Conservation (phyloP, 2,888 invertebrate genomes). For the Hedya salicella region DNA sequence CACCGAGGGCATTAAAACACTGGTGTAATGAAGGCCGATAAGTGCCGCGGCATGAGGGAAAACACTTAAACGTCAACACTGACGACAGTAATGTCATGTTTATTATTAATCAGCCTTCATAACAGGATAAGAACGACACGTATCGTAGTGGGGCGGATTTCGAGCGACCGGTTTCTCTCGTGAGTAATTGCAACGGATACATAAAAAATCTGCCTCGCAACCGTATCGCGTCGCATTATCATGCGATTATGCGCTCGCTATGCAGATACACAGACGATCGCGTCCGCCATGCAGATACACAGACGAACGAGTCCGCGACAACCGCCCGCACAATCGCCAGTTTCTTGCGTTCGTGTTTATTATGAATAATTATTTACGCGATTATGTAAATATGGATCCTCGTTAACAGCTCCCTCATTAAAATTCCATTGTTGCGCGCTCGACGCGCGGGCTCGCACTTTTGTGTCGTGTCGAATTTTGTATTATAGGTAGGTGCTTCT, state of each 20-base stretch:
- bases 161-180: conserved; percentile 55
- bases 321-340: conserved; percentile 55
- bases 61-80: conserved; percentile 7
- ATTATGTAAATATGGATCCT: conserved; percentile 77
- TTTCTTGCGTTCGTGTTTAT: conserved; percentile 69
- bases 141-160: conserved; percentile 49
- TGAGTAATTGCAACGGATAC: conserved; percentile 56
- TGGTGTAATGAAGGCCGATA: neutral
- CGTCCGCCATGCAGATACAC: conserved; percentile 56
- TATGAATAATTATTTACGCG: conserved; percentile 77
- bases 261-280: conserved; percentile 57
- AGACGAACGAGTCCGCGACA: conserved; percentile 57
- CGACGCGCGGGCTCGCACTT: conserved; percentile 64
- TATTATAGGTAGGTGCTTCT: conserved; percentile 50
- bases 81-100: conserved; percentile 15
- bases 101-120: conserved; percentile 46
- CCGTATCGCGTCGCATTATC: conserved; percentile 61
- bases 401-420: conserved; percentile 76
- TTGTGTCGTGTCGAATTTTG: conserved; percentile 67
- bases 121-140: conserved; percentile 54
- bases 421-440: conserved; percentile 76
- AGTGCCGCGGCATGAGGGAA: conserved; percentile 12
- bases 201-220: conserved; percentile 54
- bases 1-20: conserved; percentile 5
- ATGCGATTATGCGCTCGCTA: conserved; percentile 54